phyloP scores from a whole-genome alignment of 2,888 invertebrate genomes.

The Sisyra nigra region DNA sequence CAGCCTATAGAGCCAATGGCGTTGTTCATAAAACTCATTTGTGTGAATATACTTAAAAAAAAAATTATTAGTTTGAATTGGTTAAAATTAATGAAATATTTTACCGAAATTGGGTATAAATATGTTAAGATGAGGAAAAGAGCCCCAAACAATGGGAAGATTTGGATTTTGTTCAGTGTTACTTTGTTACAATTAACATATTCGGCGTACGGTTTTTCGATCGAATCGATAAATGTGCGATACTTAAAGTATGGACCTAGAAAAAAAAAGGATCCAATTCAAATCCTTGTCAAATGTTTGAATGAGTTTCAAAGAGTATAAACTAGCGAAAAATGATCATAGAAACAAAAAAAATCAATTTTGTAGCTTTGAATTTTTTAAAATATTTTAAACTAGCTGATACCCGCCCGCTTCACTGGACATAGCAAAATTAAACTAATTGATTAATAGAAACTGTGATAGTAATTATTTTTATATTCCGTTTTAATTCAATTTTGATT shows the following conservation, averaged over 20 bases:
- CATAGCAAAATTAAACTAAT: no score
- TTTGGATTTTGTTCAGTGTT: constrained; percentile 47
- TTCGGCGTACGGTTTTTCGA: constrained; percentile 46
- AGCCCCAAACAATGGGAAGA: constrained; percentile 45
- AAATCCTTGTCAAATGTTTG: no score
- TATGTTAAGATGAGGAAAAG: constrained; percentile 48
- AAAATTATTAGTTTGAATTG: constrained; percentile 2
- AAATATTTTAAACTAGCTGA: no score
- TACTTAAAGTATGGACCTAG: constrained; percentile 89
- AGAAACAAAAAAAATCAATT: no score
- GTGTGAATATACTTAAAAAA: constrained; percentile 59
- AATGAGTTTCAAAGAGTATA: no score
- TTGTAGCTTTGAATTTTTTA: no score
- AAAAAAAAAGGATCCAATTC: constrained; percentile 20
- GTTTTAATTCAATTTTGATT: no score
- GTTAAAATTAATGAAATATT: no score
- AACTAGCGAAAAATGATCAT: no score
- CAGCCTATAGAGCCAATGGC: constrained; percentile 60
- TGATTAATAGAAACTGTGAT: no score
- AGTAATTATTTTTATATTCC: no score
- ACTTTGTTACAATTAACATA: constrained; percentile 42
- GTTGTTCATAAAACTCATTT: constrained; percentile 54
- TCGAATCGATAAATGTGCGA: constrained; percentile 69
- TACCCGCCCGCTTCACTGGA: no score
- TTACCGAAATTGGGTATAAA: constrained; percentile 60